Conservation (phyloP, 2,797 vertebrate genomes). For the Apogon hyalosoma region DNA sequence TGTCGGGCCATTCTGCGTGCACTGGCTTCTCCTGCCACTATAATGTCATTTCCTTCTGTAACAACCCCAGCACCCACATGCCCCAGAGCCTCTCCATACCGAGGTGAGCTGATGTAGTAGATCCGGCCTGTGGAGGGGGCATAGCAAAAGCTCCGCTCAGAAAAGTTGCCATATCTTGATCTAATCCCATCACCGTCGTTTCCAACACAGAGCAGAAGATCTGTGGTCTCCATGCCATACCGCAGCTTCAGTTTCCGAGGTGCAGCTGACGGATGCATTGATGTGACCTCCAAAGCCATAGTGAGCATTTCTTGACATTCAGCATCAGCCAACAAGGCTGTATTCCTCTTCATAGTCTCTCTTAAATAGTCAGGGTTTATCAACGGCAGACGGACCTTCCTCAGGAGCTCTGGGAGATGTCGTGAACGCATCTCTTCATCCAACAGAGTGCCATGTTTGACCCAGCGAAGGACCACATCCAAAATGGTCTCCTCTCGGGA, state of each 20-base stretch:
- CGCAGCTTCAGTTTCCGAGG: conserved; percentile 88
- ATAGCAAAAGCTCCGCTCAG: conserved; percentile 93
- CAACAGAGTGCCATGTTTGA: conserved; percentile 78
- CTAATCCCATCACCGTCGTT: conserved; percentile 92
- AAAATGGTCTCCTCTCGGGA: conserved; percentile 94
- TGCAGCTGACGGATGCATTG: conserved; percentile 81
- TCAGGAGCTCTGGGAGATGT: conserved; percentile 91
- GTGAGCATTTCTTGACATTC: conserved; percentile 91
- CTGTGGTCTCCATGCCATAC: conserved; percentile 97
- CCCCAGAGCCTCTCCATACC: conserved; percentile 92
- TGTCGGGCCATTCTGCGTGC: conserved; percentile 91
- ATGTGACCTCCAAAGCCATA: conserved; percentile 86
- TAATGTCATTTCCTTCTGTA: conserved; percentile 90
- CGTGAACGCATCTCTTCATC: conserved; percentile 78
- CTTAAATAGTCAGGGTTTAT: conserved; percentile 89
- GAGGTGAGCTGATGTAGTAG: conserved; percentile 94
- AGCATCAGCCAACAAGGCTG: conserved; percentile 87
- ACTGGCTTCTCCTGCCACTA: conserved; percentile 93
- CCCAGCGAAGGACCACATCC: conserved; percentile 94
- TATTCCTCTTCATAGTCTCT: conserved; percentile 90
- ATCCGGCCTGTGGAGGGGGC: conserved; percentile 88
- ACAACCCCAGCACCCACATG: conserved; percentile 91
- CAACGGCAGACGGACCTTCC: conserved; percentile 91
- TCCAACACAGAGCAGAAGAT: conserved; percentile 93
- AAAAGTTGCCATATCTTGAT: conserved; percentile 89